Evolutionary conservation across 2,113 vertebrate genomes (phyloP), one percentile per base, ranked within the genome.

Genomic region (Mystacornis crossleyi): DNA sequence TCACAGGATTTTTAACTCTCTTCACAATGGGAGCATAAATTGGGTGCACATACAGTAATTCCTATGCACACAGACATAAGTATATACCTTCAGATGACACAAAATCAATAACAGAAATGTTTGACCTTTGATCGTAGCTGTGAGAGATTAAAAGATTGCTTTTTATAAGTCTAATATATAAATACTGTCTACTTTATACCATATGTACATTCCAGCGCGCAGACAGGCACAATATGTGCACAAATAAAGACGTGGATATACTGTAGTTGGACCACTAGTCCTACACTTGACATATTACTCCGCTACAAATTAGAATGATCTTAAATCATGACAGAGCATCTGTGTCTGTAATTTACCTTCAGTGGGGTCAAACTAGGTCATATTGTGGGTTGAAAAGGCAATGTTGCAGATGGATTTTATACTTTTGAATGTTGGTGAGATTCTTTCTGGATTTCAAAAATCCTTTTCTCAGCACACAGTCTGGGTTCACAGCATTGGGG

Each of bases 401-500:
- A 18, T 25, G 18, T 67, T 82, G 17, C 8, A 62, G 69, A 90
- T 94, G n/a, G 58, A 88, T 94, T 94, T 97, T 64, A 55, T 64
- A 73, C 40, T 95, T 89, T 77, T 70, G 61, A 82, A 93, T 77
- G 8, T 69, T 86, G 70, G 66, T 58, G 50, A 90, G 92, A 92
- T 91, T 96, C 74, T 26, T 84, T 70, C 90, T 81, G 66, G 34
- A 85, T 53, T 96, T 73, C 50, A 94, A 55, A 95, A 88, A 81
- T 90, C 28, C 40, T 97, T 95, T 96, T 34, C 88, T 97, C n/a
- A 81, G 43, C 40, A 57, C 13, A 45, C 54, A 86, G 51, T 91
- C 31, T n/a, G n/a, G n/a, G n/a, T 65, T 78, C 57, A 79, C 29
- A 89, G 8, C 12, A 89, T 14, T 23, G 45, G 34, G 8, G 10